Evolutionary conservation across 1,140 invertebrate species (phyloP).

Genomic region (Babylonia areolata): DNA sequence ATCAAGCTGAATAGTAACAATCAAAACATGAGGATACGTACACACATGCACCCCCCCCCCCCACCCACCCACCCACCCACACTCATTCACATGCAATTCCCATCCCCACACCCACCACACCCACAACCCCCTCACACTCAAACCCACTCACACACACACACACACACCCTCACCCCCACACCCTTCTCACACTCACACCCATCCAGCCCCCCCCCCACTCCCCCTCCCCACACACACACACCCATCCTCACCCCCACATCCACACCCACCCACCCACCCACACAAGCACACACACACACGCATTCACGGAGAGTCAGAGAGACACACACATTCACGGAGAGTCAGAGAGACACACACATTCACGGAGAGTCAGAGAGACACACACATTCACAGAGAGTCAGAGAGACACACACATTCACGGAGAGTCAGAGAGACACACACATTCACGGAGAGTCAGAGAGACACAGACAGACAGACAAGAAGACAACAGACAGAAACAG

Average conservation of each 20-base stretch:
- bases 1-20: too few species aligned
- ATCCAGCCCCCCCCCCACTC: too few species aligned
- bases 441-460: not conserved
- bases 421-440: not conserved
- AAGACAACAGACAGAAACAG: not conserved
- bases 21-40: constrained; percentile 1
- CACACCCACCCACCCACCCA: not conserved
- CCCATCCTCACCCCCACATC: too few species aligned
- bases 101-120: too few species aligned
- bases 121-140: too few species aligned
- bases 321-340: not conserved
- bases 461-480: not conserved
- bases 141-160: too few species aligned
- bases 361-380: not conserved
- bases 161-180: too few species aligned
- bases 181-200: too few species aligned
- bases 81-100: too few species aligned
- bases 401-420: not conserved
- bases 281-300: not conserved
- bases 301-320: not conserved
- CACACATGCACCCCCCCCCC: too few species aligned
- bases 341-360: not conserved
- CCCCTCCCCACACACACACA: too few species aligned
- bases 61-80: too few species aligned
- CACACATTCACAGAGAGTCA: not conserved